These are phyloP conservation scores for Nasonia oneida DNA, from an alignment of 2,888 invertebrate species.

Conservation along the genomic window DNA sequence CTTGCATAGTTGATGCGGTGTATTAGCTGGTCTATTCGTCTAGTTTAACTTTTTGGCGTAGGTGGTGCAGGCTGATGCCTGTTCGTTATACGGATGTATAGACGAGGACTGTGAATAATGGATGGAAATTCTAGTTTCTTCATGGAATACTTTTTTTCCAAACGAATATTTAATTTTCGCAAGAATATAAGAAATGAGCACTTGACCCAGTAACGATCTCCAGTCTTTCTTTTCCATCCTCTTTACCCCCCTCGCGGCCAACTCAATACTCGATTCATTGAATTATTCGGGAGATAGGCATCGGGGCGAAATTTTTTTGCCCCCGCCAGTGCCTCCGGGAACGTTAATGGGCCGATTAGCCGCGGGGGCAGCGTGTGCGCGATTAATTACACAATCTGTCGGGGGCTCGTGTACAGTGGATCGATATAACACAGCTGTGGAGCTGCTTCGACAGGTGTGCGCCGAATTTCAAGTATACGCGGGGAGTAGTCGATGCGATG, in stretches of 20 bases:
- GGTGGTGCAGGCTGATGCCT: background rate
- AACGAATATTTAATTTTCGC: no score
- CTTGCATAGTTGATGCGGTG: background rate
- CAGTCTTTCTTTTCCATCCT: background rate
- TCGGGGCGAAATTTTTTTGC: background rate
- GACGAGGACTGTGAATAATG: no score
- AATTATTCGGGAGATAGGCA: constrained; percentile 11
- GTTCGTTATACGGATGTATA: no score
- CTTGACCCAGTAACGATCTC: background rate
- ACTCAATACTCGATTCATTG: background rate
- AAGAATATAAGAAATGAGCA: background rate
- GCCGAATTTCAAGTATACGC: background rate
- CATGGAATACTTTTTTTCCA: no score
- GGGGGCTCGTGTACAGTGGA: background rate
- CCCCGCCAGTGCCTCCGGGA: background rate
- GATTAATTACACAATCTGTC: constrained; percentile 26
- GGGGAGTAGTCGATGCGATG: background rate
- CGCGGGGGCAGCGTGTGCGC: background rate
- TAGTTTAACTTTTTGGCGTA: background rate
- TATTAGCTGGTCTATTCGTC: background rate
- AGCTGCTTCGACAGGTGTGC: background rate
- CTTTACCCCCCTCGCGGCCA: background rate
- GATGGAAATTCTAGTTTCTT: no score
- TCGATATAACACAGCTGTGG: background rate
- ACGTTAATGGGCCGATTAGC: constrained; percentile 21